A percentile compares a stretch with the other conserved stretches of the same genome.
Evolutionary conservation across 2,797 vertebrate species (phyloP).

Genomic region (Rhynchonycteris naso): DNA sequence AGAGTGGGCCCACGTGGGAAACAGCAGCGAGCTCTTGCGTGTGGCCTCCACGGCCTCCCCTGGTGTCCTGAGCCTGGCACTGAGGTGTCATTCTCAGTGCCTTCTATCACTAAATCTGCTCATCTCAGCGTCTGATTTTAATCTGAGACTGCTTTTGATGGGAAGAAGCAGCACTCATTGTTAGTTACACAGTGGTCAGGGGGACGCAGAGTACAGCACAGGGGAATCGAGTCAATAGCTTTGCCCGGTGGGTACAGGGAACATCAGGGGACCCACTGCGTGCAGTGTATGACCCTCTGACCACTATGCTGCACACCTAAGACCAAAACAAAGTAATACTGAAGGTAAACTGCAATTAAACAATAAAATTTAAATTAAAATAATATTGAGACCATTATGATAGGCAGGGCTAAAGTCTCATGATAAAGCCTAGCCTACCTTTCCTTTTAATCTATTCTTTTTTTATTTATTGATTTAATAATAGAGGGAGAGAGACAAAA

Average conservation of each 20-base stretch:
- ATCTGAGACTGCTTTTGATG: not conserved
- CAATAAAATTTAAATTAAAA: not conserved
- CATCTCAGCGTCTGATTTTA: not conserved
- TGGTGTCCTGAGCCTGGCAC: rapidly evolving
- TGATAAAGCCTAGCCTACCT: not conserved
- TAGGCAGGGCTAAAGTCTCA: not conserved
- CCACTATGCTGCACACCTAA: not conserved
- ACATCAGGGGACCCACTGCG: not conserved
- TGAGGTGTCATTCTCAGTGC: not conserved
- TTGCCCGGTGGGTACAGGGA: not conserved
- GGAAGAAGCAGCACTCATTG: not conserved
- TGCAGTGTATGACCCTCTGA: not conserved
- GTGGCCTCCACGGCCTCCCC: not conserved
- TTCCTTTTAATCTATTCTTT: not conserved
- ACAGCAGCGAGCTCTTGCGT: rapidly evolving
- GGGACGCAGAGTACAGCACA: not conserved
- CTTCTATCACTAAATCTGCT: not conserved
- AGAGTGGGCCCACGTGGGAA: not conserved
- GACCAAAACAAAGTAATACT: not conserved
- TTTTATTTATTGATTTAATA: no score
- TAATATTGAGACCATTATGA: not conserved
- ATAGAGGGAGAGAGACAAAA: no score
- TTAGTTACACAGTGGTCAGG: not conserved
- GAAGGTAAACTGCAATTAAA: not conserved
- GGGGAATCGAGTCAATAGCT: not conserved